Conservation (phyloP, 1,140 invertebrate species). For the Drepana arcuata region DNA sequence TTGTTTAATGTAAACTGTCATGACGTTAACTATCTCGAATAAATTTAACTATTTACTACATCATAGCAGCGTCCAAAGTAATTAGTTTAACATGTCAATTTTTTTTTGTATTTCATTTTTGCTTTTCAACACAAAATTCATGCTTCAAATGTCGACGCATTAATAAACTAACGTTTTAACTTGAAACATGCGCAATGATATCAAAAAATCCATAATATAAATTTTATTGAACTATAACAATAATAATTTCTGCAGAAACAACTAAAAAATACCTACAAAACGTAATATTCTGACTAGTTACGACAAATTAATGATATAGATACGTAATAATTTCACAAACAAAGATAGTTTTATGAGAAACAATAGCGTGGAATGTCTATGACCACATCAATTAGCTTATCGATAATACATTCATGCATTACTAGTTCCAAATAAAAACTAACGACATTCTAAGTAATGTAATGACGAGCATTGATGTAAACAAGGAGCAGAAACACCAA, state of each 20-base stretch:
- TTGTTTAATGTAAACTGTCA: no score
- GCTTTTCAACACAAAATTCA: no score
- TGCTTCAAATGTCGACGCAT: no score
- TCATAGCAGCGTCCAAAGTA: no score
- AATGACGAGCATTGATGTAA: slow-evolving; percentile 43
- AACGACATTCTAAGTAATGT: slow-evolving; percentile 36
- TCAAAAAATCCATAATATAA: neutral
- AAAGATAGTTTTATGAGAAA: slow-evolving; percentile 8
- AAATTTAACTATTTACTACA: no score
- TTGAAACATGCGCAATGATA: no score
- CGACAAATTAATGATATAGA: slow-evolving; percentile 4
- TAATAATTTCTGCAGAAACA: neutral
- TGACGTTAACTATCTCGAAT: no score
- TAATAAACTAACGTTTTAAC: no score
- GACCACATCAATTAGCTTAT: slow-evolving; percentile 22
- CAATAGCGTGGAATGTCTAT: slow-evolving; percentile 11
- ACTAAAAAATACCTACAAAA: neutral
- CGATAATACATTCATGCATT: slow-evolving; percentile 27
- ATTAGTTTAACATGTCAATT: no score
- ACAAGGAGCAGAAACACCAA: slow-evolving; percentile 63
- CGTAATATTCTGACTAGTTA: neutral
- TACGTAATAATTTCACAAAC: slow-evolving; percentile 10
- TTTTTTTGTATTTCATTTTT: no score
- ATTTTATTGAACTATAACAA: slow-evolving; percentile 1
- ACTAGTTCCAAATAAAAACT: slow-evolving; percentile 31